Percentiles rank a stretch among this genome's conserved stretches.
Evolutionary conservation across 1,140 invertebrate genomes (phyloP).

Genomic region (Laupala kohalensis): DNA sequence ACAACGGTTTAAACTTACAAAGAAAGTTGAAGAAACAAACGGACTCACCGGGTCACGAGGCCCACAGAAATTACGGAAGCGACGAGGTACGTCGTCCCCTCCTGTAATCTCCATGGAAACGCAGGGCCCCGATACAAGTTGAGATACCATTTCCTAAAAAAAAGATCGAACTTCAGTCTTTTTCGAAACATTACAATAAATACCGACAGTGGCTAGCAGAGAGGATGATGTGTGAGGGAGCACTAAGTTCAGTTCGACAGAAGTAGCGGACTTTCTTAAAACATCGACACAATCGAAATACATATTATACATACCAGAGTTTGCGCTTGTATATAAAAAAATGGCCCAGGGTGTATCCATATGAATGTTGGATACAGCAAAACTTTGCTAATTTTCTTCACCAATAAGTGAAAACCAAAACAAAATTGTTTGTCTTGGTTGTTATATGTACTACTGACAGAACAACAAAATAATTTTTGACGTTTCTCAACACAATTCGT

Average conservation of each 20-base stretch:
- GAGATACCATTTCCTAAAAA: constrained; percentile 69
- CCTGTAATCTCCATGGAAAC: constrained; percentile 71
- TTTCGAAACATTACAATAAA: not conserved
- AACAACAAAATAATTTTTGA: too few relatives aligned
- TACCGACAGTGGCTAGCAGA: not conserved
- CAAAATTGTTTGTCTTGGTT: too few relatives aligned
- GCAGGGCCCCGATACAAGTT: constrained; percentile 68
- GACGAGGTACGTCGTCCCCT: constrained; percentile 43
- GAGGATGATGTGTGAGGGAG: not conserved
- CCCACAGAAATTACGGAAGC: constrained; percentile 75
- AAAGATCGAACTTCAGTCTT: constrained; percentile 18
- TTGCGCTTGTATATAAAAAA: not conserved
- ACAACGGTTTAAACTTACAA: too few relatives aligned
- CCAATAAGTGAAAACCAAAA: too few relatives aligned
- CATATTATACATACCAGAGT: not conserved
- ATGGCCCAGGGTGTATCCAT: not conserved
- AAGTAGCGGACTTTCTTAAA: not conserved
- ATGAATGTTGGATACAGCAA: too few relatives aligned
- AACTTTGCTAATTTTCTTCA: too few relatives aligned
- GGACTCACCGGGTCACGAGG: constrained; percentile 57
- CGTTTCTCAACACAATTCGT: too few relatives aligned
- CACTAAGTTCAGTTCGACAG: not conserved
- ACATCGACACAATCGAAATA: not conserved
- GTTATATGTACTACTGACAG: too few relatives aligned
- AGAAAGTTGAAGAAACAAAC: too few relatives aligned